A percentile compares a stretch with the other conserved stretches of the same genome.
phyloP scores from a whole-genome alignment of 2,888 invertebrate genomes.

The Thymelicus lineola region DNA sequence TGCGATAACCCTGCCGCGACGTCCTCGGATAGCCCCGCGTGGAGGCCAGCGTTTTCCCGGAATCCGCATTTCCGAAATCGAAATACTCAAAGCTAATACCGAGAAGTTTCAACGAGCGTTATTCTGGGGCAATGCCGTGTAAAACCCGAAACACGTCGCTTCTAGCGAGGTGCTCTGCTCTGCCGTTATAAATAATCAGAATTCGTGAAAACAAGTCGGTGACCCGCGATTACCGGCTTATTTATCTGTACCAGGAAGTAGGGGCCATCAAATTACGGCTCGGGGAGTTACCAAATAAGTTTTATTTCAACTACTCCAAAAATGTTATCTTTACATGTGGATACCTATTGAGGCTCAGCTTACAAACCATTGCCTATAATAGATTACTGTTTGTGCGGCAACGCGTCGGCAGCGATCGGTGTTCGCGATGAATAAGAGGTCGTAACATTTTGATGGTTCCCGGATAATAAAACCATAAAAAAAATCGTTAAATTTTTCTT shows the following conservation, averaged over 20 bases:
- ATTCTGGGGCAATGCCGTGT: slow-evolving; percentile 80
- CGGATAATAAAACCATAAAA: not conserved
- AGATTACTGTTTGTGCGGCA: not conserved
- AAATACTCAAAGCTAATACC: slow-evolving; percentile 77
- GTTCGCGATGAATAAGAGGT: no score
- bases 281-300: slow-evolving; percentile 20
- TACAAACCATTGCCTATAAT: not conserved
- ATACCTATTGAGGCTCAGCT: not conserved
- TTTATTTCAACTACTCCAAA: not conserved
- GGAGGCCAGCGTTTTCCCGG: slow-evolving; percentile 77
- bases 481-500: not conserved
- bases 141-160: slow-evolving; percentile 76
- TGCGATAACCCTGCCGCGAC: slow-evolving; percentile 40
- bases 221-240: slow-evolving; percentile 63
- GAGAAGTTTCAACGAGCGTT: slow-evolving; percentile 75
- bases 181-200: slow-evolving; percentile 77
- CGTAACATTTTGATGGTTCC: no score
- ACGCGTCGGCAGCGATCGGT: not conserved
- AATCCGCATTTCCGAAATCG: slow-evolving; percentile 83
- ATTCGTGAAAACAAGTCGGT: slow-evolving; percentile 73
- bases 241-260: slow-evolving; percentile 38
- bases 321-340: not conserved
- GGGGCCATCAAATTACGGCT: slow-evolving; percentile 20
- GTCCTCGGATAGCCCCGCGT: slow-evolving; percentile 58
- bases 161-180: slow-evolving; percentile 71